Conservation (phyloP, 1,140 invertebrate species). For the Brachionus asplanchnoidis region DNA sequence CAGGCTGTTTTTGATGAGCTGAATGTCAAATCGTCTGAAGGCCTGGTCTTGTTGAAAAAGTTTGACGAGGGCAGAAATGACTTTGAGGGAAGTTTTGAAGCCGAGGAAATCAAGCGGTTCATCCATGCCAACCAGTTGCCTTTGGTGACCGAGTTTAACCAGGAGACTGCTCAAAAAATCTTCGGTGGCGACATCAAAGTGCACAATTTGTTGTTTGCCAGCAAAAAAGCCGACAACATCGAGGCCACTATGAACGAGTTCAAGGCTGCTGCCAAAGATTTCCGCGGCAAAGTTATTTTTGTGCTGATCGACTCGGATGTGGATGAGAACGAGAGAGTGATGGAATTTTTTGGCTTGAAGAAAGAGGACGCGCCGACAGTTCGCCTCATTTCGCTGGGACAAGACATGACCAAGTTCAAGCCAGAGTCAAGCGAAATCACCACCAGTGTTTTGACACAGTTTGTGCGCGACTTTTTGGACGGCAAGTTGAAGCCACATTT, state of each 20-base stretch:
- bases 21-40: slow-evolving; percentile 65
- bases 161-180: slow-evolving; percentile 83
- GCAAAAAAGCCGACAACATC: slow-evolving; percentile 72
- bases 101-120: slow-evolving; percentile 73
- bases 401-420: slow-evolving; percentile 98
- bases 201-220: slow-evolving; percentile 88
- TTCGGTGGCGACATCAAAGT: slow-evolving; percentile 95
- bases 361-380: slow-evolving; percentile 83
- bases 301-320: slow-evolving; percentile 91
- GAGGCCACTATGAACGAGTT: slow-evolving; percentile 66
- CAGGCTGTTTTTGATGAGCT: slow-evolving; percentile 72
- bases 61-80: slow-evolving; percentile 73
- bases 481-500: slow-evolving; percentile 86
- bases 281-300: slow-evolving; percentile 80
- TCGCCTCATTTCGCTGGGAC: slow-evolving; percentile 84
- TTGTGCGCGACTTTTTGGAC: slow-evolving; percentile 79
- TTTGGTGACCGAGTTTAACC: slow-evolving; percentile 92
- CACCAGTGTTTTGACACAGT: slow-evolving; percentile 71
- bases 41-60: slow-evolving; percentile 76
- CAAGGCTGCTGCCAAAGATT: slow-evolving; percentile 71
- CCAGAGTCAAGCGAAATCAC: slow-evolving; percentile 73
- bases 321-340: slow-evolving; percentile 88
- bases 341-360: slow-evolving; percentile 98
- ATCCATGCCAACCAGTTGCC: slow-evolving; percentile 78
- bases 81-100: slow-evolving; percentile 68